phyloP scores from a whole-genome alignment of 2,888 invertebrate species.

The Sylvicola cinctus region DNA sequence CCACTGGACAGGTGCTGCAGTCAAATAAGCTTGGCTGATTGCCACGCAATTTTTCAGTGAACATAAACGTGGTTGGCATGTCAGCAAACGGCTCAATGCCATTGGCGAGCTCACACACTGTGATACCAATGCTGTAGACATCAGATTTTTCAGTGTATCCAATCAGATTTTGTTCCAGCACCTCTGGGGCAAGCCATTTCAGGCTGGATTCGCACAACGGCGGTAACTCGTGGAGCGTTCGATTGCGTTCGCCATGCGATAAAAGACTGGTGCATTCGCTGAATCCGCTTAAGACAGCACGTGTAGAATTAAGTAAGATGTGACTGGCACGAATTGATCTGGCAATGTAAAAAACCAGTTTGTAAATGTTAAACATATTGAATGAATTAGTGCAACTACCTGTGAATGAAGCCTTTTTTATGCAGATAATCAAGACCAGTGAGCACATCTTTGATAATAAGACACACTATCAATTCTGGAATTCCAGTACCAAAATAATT shows the following conservation, averaged over 20 bases:
- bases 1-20: constrained; percentile 41
- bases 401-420: constrained; percentile 37
- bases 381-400: too few species aligned
- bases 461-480: constrained; percentile 60
- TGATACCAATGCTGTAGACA: constrained; percentile 77
- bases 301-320: constrained; percentile 49
- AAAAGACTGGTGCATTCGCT: constrained; percentile 57
- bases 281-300: constrained; percentile 56
- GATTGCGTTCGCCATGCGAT: constrained; percentile 45
- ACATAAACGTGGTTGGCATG: constrained; percentile 72
- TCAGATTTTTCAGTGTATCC: constrained; percentile 84
- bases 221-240: constrained; percentile 54
- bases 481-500: constrained; percentile 50
- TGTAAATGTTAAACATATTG: too few species aligned
- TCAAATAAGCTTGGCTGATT: constrained; percentile 55
- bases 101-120: constrained; percentile 73
- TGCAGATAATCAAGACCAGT: constrained; percentile 70
- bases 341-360: constrained; percentile 38
- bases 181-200: constrained; percentile 83
- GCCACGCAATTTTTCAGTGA: constrained; percentile 67
- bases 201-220: constrained; percentile 36
- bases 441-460: constrained; percentile 58
- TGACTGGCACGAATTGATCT: constrained; percentile 70
- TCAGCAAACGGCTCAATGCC: constrained; percentile 75
- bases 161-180: constrained; percentile 68